A percentile compares a stretch with the other conserved stretches of the same genome.
Conservation (phyloP, 2,113 vertebrate genomes). For the Tetraodon nigroviridis region DNA sequence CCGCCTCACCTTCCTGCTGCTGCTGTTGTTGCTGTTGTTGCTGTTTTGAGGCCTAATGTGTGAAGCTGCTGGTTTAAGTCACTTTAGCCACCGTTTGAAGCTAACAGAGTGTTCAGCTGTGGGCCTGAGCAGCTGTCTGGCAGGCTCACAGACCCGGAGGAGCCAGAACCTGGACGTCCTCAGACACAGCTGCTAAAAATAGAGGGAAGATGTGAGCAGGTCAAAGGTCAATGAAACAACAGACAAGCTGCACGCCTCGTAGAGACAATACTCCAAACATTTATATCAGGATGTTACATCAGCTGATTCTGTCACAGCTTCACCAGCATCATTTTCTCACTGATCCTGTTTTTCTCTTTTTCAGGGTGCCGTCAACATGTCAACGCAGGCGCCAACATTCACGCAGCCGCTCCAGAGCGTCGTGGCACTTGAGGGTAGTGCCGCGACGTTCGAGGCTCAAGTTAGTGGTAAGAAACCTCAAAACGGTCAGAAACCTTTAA, state of each 20-base stretch:
- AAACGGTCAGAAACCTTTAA: background rate
- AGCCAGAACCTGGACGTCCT: conserved; percentile 15
- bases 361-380: conserved; percentile 87
- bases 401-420: conserved; percentile 94
- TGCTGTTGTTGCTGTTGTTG: too few species aligned
- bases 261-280: too few species aligned
- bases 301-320: background rate
- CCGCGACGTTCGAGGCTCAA: conserved; percentile 97
- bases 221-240: background rate
- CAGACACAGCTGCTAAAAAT: conserved; percentile 18
- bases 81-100: too few species aligned
- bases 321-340: background rate
- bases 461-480: conserved; percentile 87
- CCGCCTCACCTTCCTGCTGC: too few species aligned
- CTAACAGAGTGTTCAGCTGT: background rate
- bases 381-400: conserved; percentile 71
- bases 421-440: conserved; percentile 99
- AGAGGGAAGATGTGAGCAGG: conserved; percentile 13
- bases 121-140: conserved; percentile 4
- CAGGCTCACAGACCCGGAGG: conserved; percentile 22
- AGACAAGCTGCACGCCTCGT: too few species aligned
- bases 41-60: too few species aligned
- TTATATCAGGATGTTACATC: too few species aligned
- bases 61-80: too few species aligned
- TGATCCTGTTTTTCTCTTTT: conserved; percentile 11